These are phyloP conservation scores for Lagorchestes hirsutus DNA, from an alignment of 2,797 vertebrate species.

Conservation along the genomic window DNA sequence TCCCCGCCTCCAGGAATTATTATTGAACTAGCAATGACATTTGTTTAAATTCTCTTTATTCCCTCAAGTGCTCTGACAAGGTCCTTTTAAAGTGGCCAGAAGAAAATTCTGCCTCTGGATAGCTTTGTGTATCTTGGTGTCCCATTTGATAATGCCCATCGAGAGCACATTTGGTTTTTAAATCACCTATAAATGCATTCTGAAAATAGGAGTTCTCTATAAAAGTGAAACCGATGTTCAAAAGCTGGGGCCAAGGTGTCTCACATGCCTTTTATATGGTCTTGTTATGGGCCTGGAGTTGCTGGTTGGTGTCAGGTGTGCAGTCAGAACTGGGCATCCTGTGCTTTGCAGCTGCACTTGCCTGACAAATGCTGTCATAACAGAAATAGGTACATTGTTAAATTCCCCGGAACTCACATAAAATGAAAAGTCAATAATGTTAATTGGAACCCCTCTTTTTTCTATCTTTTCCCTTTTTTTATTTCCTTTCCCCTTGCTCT, in stretches of 20 bases:
- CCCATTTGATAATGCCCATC: too few relatives aligned
- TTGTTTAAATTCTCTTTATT: not conserved
- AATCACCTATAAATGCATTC: not conserved
- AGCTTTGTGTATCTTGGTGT: not conserved
- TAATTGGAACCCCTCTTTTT: constrained; percentile 16
- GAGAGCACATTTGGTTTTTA: not conserved
- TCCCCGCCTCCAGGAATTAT: not conserved
- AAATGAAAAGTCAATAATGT: constrained; percentile 67
- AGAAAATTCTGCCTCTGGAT: too few relatives aligned
- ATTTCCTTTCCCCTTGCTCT: constrained; percentile 48
- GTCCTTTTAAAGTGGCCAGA: not conserved
- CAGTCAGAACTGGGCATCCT: not conserved
- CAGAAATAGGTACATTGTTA: not conserved
- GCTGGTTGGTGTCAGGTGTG: rapidly evolving
- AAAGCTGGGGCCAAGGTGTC: not conserved
- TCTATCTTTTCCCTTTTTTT: constrained; percentile 47
- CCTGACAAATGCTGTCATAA: not conserved
- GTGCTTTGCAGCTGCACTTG: not conserved
- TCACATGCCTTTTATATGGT: not conserved
- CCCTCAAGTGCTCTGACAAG: not conserved
- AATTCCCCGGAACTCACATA: constrained; percentile 38
- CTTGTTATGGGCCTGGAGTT: not conserved
- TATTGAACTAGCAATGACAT: not conserved
- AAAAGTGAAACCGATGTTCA: not conserved
- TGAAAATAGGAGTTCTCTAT: not conserved